Percentiles rank a stretch among this genome's conserved stretches.
These are phyloP conservation scores for Pinctada fucata DNA, from an alignment of 2,888 invertebrate genomes.

Conservation along the genomic window DNA sequence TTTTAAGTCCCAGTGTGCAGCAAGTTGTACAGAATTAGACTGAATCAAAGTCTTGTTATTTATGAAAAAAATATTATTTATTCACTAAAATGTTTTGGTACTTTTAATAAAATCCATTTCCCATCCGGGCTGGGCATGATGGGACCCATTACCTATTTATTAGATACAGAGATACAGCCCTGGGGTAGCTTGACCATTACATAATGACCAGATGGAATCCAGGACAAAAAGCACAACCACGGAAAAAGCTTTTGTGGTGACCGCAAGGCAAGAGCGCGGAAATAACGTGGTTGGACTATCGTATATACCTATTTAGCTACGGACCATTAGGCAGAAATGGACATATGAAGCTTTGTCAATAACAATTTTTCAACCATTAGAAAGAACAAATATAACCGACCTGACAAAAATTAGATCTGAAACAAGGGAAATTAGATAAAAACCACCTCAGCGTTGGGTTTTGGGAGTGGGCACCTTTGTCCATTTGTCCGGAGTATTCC, in stretches of 20 bases:
- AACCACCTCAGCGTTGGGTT: background rate
- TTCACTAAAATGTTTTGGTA: too few relatives aligned
- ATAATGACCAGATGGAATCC: background rate
- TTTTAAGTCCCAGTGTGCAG: too few relatives aligned
- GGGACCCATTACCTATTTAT: too few relatives aligned
- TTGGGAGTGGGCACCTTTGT: too few relatives aligned
- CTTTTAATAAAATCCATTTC: too few relatives aligned
- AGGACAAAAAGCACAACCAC: background rate
- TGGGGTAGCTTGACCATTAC: background rate
- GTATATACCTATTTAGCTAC: background rate
- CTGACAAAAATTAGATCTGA: background rate
- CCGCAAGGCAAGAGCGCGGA: background rate
- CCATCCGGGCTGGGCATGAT: too few relatives aligned
- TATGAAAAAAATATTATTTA: too few relatives aligned
- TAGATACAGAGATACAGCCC: too few relatives aligned
- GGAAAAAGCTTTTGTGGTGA: background rate
- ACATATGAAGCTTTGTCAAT: background rate
- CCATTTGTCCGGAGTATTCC: too few relatives aligned
- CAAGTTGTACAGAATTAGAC: too few relatives aligned
- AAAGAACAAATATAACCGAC: background rate
- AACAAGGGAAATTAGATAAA: background rate
- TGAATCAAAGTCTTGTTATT: too few relatives aligned
- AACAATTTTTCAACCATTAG: slow-evolving; percentile 1
- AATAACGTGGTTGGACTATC: background rate
- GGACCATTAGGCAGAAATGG: slow-evolving; percentile 1